Evolutionary conservation across 2,113 vertebrate species (phyloP).

Genomic region (Geothlypis trichas): DNA sequence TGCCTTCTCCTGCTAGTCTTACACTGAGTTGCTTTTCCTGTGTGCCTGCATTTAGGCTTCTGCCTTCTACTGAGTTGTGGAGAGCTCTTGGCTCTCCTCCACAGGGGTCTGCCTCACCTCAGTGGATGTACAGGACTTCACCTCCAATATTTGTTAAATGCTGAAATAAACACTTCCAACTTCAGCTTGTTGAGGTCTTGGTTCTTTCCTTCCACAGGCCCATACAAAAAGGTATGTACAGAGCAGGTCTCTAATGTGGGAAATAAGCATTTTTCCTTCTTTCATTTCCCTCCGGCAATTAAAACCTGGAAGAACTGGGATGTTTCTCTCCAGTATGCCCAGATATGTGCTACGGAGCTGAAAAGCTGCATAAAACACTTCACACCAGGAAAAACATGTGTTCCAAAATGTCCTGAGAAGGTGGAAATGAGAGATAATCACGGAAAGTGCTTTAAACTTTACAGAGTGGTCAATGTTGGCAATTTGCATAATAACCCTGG

Average conservation of each 20-base stretch:
- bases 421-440: background rate
- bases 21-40: background rate
- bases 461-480: slow-evolving; percentile 1
- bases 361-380: background rate
- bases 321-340: background rate
- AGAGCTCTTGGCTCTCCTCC: background rate
- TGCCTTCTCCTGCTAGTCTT: background rate
- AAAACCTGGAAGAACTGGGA: background rate
- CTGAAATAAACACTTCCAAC: background rate
- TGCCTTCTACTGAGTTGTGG: background rate
- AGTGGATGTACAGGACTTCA: background rate
- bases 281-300: background rate
- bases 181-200: background rate
- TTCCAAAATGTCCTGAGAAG: background rate
- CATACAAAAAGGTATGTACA: background rate
- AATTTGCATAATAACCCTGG: slow-evolving; percentile 35
- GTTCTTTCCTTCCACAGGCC: background rate
- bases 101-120: background rate
- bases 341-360: background rate
- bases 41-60: background rate
- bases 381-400: background rate
- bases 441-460: background rate
- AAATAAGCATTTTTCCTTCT: background rate
- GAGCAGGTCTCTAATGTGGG: background rate
- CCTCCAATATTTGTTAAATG: background rate